Percentiles rank a stretch among this genome's conserved stretches.
These are phyloP conservation scores for Bombus haemorrhoidalis DNA, from an alignment of 1,140 invertebrate species.

Conservation along the genomic window DNA sequence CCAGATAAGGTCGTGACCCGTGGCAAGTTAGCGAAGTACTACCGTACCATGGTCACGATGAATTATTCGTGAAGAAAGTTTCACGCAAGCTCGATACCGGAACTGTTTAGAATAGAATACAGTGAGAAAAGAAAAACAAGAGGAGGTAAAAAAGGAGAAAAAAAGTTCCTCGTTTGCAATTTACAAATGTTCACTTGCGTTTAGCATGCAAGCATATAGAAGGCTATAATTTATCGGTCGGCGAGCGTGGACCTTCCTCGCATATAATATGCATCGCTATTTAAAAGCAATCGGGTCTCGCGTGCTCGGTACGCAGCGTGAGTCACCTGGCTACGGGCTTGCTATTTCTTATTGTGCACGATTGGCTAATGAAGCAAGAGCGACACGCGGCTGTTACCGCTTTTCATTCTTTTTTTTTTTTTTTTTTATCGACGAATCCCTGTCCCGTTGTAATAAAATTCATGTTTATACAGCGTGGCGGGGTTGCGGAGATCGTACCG, in stretches of 20 bases:
- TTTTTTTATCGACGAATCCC: background rate
- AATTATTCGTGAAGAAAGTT: conserved; percentile 29
- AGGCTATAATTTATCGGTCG: conserved; percentile 6
- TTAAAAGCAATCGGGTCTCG: conserved; percentile 47
- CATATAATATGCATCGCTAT: conserved; percentile 42
- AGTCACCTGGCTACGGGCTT: conserved; percentile 40
- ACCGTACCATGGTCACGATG: background rate
- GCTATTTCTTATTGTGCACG: conserved; percentile 45
- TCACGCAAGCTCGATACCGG: background rate
- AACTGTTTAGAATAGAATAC: background rate
- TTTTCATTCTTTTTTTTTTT: background rate
- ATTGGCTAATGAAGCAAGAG: conserved; percentile 42
- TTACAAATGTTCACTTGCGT: conserved; percentile 8
- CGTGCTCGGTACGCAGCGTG: conserved; percentile 32
- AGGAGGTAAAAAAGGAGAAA: too few relatives aligned
- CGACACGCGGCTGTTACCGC: background rate
- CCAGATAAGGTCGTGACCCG: background rate
- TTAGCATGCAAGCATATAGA: conserved; percentile 11
- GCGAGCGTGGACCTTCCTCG: background rate
- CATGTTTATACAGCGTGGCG: background rate
- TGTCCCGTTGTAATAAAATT: conserved; percentile 28
- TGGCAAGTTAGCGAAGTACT: too few relatives aligned
- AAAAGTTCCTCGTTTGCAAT: background rate
- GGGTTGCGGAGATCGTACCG: background rate
- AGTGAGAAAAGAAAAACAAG: background rate